Conservation (phyloP, 2,797 vertebrate genomes). For the Hemitrygon akajei region DNA sequence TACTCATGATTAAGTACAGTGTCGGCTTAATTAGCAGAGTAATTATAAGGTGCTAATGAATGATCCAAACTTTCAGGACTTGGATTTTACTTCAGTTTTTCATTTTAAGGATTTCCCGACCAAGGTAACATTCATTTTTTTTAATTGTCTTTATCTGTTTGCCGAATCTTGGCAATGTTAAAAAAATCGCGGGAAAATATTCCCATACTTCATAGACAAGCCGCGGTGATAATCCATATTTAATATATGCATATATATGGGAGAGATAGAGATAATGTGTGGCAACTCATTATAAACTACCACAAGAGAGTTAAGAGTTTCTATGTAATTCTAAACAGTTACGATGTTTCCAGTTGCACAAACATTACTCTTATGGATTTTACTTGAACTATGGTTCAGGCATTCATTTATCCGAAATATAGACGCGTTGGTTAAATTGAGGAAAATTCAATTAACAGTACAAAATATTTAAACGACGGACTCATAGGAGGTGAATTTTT, state of each 20-base stretch:
- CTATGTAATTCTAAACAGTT: background rate
- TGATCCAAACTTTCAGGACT: slow-evolving; percentile 67
- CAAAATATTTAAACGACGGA: background rate
- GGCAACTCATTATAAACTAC: background rate
- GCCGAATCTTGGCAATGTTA: slow-evolving; percentile 39
- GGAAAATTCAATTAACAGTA: no score
- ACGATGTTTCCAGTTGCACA: background rate
- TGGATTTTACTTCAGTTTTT: slow-evolving; percentile 61
- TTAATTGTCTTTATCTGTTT: slow-evolving; percentile 41
- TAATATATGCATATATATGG: background rate
- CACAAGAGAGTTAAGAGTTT: background rate
- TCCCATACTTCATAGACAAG: background rate
- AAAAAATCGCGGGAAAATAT: background rate
- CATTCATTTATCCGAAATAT: background rate
- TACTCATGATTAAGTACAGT: slow-evolving; percentile 69
- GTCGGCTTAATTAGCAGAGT: slow-evolving; percentile 84
- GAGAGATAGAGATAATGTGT: background rate
- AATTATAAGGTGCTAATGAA: slow-evolving; percentile 88
- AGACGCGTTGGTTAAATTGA: background rate
- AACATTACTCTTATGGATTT: background rate
- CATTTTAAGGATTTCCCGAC: slow-evolving; percentile 53
- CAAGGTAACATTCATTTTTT: slow-evolving; percentile 41
- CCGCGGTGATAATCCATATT: background rate
- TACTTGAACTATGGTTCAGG: background rate
- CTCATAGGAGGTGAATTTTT: background rate